Evolutionary conservation across 2,113 vertebrate genomes (phyloP), one percentile per base, ranked within the genome.

Genomic region (Caranx ignobilis): DNA sequence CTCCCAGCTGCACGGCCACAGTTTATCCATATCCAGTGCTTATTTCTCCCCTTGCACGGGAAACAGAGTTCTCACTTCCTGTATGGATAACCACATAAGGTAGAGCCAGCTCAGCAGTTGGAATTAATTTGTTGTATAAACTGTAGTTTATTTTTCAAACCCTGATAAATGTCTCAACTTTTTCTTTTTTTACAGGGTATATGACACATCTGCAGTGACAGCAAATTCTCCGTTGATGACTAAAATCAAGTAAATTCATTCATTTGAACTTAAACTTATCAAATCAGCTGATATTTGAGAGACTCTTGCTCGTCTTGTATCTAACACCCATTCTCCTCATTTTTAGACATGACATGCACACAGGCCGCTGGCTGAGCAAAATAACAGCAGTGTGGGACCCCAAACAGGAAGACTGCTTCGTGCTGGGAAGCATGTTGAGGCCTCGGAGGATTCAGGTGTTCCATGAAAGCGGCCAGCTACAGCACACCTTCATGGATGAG

Each of bases 341-440:
- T 59, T 67, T 76, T 66, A 97, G 97, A 26, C 96, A 96, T 12
- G 89, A 96, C 85, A 95, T 90, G 79, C 84, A 86, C 21, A 97
- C 96, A 0, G 95, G 95, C 1, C 94, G 95, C 62, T 97, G 95
- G 96, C 77, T 97, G 54, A 93, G 75, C 0, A 93, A 95, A 69
- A 94, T 97, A 43, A 91, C 90, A n/a, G 96, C 96, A 0, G 21
- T 95, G 1, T 99, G 97, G 98, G 97, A 98, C 90, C 96, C 97
- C 15, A 97, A 96, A 43, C 94, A 81, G 84, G 96, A 97, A 13
- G 94, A 96, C 19, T 97, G 96, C 85, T 92, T 98, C 15, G 86
- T 95, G 18, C 93, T 97, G 69, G 96, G 97, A 71, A 96, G 95
- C 59, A 83, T 96, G 95, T 75, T 61, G 0, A 88, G 67, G 6